A percentile compares a stretch with the other conserved stretches of the same genome.
Evolutionary conservation across 2,797 vertebrate genomes (phyloP).

Genomic region (Myotis planiceps): DNA sequence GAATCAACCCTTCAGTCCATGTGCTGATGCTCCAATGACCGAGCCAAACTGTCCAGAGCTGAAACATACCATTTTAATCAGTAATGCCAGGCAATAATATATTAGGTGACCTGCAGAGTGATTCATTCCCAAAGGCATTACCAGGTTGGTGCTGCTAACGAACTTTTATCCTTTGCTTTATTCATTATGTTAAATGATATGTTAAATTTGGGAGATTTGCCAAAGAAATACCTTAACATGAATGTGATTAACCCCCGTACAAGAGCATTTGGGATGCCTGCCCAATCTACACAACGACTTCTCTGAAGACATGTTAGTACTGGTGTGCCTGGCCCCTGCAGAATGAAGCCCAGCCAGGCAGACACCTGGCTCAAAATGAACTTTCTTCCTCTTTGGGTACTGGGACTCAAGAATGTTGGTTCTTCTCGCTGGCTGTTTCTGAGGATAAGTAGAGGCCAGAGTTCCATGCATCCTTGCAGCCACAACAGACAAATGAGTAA

Average conservation of each 20-base stretch:
- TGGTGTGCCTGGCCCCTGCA: fast-evolving
- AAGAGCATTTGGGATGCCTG: neutral
- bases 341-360: neutral
- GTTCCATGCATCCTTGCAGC: no score
- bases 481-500: neutral
- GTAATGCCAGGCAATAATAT: neutral
- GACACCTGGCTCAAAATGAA: neutral
- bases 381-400: neutral
- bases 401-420: neutral
- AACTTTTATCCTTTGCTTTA: no score
- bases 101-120: no score
- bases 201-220: no score
- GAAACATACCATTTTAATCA: neutral
- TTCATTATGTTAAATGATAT: no score
- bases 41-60: no score
- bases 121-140: neutral
- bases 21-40: no score
- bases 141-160: neutral
- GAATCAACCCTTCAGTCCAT: no score
- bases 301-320: neutral
- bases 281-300: neutral
- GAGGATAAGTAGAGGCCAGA: neutral
- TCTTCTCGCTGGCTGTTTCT: neutral
- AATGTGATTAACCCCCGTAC: neutral
- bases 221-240: neutral